Conservation (phyloP, 2,888 invertebrate genomes). For the Cremastinae sp. region DNA sequence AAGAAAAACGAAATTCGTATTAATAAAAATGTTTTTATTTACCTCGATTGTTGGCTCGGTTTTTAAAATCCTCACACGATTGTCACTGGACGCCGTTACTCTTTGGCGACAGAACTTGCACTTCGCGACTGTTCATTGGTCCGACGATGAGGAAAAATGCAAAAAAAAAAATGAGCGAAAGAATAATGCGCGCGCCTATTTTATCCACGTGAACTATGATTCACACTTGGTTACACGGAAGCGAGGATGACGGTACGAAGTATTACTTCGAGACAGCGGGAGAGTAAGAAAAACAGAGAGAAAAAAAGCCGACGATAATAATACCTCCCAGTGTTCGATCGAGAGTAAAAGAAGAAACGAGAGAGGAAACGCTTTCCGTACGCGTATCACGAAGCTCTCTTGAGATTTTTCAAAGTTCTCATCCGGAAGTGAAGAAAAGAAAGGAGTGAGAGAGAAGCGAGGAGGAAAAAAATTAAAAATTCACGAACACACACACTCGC, state of each 20-base stretch:
- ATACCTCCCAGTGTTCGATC: slow-evolving; percentile 10
- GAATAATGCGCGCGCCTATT: slow-evolving; percentile 2
- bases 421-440: slow-evolving; percentile 43
- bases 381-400: not conserved
- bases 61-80: slow-evolving; percentile 63
- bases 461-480: slow-evolving; percentile 9
- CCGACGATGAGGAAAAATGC: slow-evolving; percentile 48
- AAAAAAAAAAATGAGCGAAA: slow-evolving; percentile 41
- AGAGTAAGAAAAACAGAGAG: slow-evolving; percentile 1
- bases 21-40: slow-evolving; percentile 29
- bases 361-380: not conserved
- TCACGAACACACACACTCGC: slow-evolving; percentile 8
- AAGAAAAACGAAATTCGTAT: not conserved
- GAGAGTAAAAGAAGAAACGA: slow-evolving; percentile 5
- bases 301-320: slow-evolving; percentile 26
- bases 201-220: slow-evolving; percentile 22
- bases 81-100: slow-evolving; percentile 63
- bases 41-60: slow-evolving; percentile 55
- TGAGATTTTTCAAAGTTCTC: slow-evolving; percentile 18
- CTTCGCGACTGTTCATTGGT: slow-evolving; percentile 67
- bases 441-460: slow-evolving; percentile 1
- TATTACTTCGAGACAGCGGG: slow-evolving; percentile 14
- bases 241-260: slow-evolving; percentile 19
- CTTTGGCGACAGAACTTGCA: slow-evolving; percentile 63
- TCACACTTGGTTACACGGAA: slow-evolving; percentile 40